Base-by-base conservation (phyloP, 92 coral and sea anemone species). In the Diadumene lineata region DNA sequence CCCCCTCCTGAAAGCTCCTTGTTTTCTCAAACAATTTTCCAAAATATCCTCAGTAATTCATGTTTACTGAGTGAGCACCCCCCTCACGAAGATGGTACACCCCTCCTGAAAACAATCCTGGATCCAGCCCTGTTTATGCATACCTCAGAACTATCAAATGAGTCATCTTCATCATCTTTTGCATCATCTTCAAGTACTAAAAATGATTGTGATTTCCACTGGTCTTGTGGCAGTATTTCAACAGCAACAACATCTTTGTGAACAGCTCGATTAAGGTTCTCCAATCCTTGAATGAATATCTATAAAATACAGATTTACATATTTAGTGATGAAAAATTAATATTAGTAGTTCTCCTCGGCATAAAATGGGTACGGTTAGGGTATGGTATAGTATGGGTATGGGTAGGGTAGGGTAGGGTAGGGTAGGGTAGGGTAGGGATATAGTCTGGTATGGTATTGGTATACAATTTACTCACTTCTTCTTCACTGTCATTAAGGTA, bases 251-350 rank as follows among this genome's bases (percentile, higher is more conserved):
- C 64, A 68, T 96, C 99, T 34, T 89, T 94, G 25, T 96, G 91
- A 13, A 96, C 99, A 15, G 93, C 97, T 43, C 99, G 97, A 84
- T 96, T 96, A 44, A 92, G 85, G 58, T 96, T 89, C 34, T 68
- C 84, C 17, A 90, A 79, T 25, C 97, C 97, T 80, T 92, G 99
- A 56, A 96, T 81, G 69, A 96, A 94, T 11, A 96, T 81, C 98
- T 94, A 66, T 58, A 22, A 58, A 58, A 58, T 58, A 22, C 7
- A 58, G 26, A 22, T 15, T 53, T 53, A 15, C n/a, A n/a, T n/a
- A n/a, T n/a, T 53, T 13, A 53, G n/a, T 15, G 60, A 15, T 9
- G 19, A 53, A 2, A 53, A 53, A 53, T 53, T 15, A 44, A 44
- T 44, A 44, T 17, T n/a, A n/a, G n/a, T n/a, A n/a, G 13, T 38